Conservation (phyloP, 2,797 vertebrate species). For the Apodemus agrarius region DNA sequence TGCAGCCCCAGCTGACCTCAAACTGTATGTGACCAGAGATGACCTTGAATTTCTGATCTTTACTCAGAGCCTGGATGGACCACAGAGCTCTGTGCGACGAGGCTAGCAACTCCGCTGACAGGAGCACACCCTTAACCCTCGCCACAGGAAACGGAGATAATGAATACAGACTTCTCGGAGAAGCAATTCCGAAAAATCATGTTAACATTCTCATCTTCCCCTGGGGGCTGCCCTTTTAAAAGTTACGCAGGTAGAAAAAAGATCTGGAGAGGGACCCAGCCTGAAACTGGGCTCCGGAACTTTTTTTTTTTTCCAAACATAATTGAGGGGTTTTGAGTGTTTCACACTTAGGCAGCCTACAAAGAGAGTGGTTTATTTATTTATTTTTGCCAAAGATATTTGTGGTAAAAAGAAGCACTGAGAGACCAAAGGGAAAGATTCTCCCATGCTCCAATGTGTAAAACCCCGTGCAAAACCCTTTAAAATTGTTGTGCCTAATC, state of each 20-base stretch:
- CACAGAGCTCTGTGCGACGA: background rate
- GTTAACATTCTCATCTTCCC: slow-evolving; percentile 39
- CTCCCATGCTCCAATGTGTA: background rate
- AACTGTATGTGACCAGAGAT: background rate
- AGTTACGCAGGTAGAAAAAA: background rate
- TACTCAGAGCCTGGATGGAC: background rate
- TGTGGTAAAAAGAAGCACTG: background rate
- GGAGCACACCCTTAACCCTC: background rate
- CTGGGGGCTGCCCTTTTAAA: slow-evolving; percentile 3
- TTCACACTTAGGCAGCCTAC: background rate
- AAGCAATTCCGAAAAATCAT: slow-evolving; percentile 26
- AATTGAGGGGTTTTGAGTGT: background rate
- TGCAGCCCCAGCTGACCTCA: background rate
- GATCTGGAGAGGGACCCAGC: background rate
- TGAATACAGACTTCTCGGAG: background rate
- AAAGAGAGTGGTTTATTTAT: background rate
- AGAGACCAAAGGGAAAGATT: background rate
- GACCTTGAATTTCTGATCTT: background rate
- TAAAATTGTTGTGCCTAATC: background rate
- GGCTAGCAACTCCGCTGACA: background rate
- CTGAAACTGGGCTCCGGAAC: background rate
- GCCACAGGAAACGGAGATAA: background rate
- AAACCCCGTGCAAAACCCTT: background rate
- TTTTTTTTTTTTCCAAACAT: background rate
- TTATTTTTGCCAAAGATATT: background rate